These are phyloP conservation scores for Petrocephalus microphthalmus DNA, from an alignment of 2,113 vertebrate species.

Conservation along the genomic window DNA sequence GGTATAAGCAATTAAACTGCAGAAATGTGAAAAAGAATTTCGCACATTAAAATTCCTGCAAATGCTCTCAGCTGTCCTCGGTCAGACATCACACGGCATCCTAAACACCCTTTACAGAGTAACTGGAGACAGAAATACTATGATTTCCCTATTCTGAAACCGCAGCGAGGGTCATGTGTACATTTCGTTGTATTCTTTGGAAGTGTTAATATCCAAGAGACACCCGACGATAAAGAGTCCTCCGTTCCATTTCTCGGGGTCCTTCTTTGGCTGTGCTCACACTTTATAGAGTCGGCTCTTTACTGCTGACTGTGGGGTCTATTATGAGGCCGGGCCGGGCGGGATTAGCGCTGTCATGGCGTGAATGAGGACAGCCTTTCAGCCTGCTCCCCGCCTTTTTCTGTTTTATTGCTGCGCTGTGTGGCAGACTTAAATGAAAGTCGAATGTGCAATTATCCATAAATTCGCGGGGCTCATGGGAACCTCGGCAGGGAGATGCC, in stretches of 20 bases:
- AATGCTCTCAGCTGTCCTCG: not conserved
- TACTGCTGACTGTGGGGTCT: not conserved
- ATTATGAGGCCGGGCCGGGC: not conserved
- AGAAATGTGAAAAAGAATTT: not conserved
- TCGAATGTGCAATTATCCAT: slow-evolving; percentile 62
- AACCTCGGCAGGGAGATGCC: slow-evolving; percentile 59
- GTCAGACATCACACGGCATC: not conserved
- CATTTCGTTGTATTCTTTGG: not conserved
- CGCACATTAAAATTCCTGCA: not conserved
- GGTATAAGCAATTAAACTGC: not conserved
- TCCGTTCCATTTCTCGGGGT: not conserved
- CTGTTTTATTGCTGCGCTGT: not conserved
- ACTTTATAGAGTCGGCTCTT: not conserved
- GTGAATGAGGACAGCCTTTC: not conserved
- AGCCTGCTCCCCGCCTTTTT: not conserved
- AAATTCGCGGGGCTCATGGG: slow-evolving; percentile 49
- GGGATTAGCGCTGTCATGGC: not conserved
- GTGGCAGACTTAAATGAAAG: slow-evolving; percentile 40
- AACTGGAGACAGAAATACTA: not conserved
- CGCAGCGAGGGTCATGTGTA: not conserved
- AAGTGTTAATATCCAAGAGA: not conserved
- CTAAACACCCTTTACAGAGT: not conserved
- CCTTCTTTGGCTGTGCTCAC: not conserved
- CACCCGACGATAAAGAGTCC: not conserved
- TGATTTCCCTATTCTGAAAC: not conserved